These are phyloP conservation scores for Hemaris fuciformis DNA, from an alignment of 2,888 invertebrate species.

Conservation along the genomic window DNA sequence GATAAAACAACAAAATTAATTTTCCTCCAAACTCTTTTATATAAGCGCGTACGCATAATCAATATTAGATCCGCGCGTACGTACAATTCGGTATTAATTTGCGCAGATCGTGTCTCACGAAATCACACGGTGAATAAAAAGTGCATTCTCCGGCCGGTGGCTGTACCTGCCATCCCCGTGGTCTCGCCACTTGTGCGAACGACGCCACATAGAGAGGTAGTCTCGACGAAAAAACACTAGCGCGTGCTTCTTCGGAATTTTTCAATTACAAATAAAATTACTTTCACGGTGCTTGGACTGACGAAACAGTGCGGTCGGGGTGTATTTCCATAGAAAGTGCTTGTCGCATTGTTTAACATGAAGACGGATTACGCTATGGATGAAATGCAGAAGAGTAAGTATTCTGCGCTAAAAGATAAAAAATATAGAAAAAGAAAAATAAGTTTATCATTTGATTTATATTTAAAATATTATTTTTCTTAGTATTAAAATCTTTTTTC, in stretches of 20 bases:
- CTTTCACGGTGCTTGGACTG: constrained; percentile 54
- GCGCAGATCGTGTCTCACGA: constrained; percentile 37
- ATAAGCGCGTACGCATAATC: neutral
- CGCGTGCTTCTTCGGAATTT: constrained; percentile 51
- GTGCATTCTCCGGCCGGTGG: constrained; percentile 48
- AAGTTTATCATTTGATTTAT: neutral
- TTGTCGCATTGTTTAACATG: constrained; percentile 55
- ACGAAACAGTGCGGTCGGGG: constrained; percentile 60
- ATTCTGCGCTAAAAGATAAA: neutral
- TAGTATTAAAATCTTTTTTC: too few relatives aligned
- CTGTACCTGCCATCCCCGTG: constrained; percentile 53
- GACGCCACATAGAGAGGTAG: constrained; percentile 62
- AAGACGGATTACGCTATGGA: constrained; percentile 81
- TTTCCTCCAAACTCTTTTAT: neutral
- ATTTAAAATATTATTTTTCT: neutral
- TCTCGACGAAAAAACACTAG: constrained; percentile 39
- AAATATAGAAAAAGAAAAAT: too few relatives aligned
- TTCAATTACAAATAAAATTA: constrained; percentile 64
- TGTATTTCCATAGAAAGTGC: constrained; percentile 61
- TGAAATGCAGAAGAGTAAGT: constrained; percentile 78
- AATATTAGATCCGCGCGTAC: neutral
- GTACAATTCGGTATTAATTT: constrained; percentile 26
- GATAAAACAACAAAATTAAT: neutral
- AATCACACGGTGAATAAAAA: constrained; percentile 49
- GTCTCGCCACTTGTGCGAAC: constrained; percentile 60